These are phyloP conservation scores for Phyllostomus discolor DNA, from an alignment of 2,113 vertebrate genomes.

Conservation along the genomic window DNA sequence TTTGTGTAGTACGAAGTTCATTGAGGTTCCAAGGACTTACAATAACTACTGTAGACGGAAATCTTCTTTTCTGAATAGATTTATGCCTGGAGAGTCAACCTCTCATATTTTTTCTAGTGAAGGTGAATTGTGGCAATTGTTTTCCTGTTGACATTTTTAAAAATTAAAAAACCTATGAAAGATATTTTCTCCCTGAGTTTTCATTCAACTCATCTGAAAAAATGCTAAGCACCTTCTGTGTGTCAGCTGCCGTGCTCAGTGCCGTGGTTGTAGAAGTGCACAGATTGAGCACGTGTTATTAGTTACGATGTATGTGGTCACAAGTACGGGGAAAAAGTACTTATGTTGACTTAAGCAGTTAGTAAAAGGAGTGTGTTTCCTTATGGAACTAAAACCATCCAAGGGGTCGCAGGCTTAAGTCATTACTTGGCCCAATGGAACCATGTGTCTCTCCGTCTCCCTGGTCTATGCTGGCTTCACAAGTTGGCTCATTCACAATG, in stretches of 20 bases:
- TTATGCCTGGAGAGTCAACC: constrained; percentile 3
- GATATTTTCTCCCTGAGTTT: not conserved
- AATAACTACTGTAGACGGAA: not conserved
- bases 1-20: not conserved
- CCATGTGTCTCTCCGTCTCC: not conserved
- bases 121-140: not conserved
- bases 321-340: not conserved
- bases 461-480: not conserved
- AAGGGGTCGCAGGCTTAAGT: not conserved
- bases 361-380: not conserved
- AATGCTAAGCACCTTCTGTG: not conserved
- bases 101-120: not conserved
- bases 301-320: not conserved
- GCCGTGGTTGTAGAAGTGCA: not conserved
- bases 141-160: not conserved
- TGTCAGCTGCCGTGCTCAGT: not conserved
- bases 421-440: not conserved
- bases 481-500: not conserved
- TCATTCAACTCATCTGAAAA: constrained; percentile 9
- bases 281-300: not conserved
- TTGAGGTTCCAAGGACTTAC: not conserved
- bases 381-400: not conserved
- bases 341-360: not conserved
- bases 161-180: not conserved
- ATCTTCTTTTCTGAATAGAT: not conserved